Evolutionary conservation across 1,140 invertebrate species (phyloP).

Genomic region (Lordiphosa stackelbergi): DNA sequence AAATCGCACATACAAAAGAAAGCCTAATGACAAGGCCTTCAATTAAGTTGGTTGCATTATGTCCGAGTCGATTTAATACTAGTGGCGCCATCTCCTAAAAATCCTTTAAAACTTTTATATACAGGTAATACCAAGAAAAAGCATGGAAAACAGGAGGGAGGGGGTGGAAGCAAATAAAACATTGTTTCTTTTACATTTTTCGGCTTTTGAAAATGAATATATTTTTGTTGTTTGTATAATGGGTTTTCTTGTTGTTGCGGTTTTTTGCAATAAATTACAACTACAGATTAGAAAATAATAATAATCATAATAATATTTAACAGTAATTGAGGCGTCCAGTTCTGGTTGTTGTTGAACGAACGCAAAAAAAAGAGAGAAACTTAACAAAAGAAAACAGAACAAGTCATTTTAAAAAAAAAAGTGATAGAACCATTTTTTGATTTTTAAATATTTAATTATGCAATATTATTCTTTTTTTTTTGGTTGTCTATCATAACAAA

Average conservation of each 20-base stretch:
- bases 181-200: neutral
- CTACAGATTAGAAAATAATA: conserved; percentile 58
- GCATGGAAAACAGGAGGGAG: too few species aligned
- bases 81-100: too few species aligned
- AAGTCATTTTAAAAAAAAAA: conserved; percentile 45
- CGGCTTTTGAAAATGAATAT: conserved; percentile 44
- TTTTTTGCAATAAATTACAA: conserved; percentile 58
- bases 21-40: too few species aligned
- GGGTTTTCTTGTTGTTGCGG: conserved; percentile 42
- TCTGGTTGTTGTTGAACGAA: conserved; percentile 28
- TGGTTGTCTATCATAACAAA: conserved; percentile 37
- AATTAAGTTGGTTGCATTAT: too few species aligned
- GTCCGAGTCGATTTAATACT: too few species aligned
- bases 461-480: neutral
- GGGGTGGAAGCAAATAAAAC: too few species aligned
- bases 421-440: conserved; percentile 19
- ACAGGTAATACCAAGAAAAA: too few species aligned
- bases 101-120: too few species aligned
- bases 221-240: conserved; percentile 44
- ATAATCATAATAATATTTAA: conserved; percentile 69
- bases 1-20: too few species aligned
- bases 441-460: conserved; percentile 20
- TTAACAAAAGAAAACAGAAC: conserved; percentile 45
- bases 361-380: conserved; percentile 45
- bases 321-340: conserved; percentile 59